Base-by-base conservation (phyloP, 2,888 invertebrate species). In the Mylabris sibirica region DNA sequence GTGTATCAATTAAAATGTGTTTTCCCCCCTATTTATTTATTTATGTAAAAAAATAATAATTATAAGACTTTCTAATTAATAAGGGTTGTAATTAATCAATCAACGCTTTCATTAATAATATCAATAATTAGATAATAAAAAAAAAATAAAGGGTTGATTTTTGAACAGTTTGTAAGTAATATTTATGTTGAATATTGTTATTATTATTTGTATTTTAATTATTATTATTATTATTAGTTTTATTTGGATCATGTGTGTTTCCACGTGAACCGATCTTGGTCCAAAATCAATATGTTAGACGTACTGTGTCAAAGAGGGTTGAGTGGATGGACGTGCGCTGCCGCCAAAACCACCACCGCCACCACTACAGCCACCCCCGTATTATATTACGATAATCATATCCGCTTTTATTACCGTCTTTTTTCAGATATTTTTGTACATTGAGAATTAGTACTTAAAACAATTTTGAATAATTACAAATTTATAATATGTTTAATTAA, bases 1-100 rank as follows among this genome's bases (percentile, higher is more conserved):
- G 74, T n/a, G n/a, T 67, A 64, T 66, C 53, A 22, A 49, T 17
- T 49, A 17, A 44, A 44, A n/a, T 12, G 38, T 14, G 8, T 30
- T 30, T 30, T 30, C 8, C 30, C 30, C 30, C 8, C 30, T 30
- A 30, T 30, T 30, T 30, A 30, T 30, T 30, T 30, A 30, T 30
- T 30, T 30, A 30, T 30, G 30, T 8, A 4, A 30, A 8, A 30
- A 30, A 30, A 30, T n/a, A 30, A 30, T 30, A 30, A 6, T 30
- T 30, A 30, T 30, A 6, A 6, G 8, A 30, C 30, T 30, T 30
- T 30, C 30, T 30, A 30, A 6, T 30, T 30, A n/a, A n/a, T n/a
- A n/a, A n/a, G n/a, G n/a, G n/a, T n/a, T n/a, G n/a, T n/a, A n/a
- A n/a, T n/a, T n/a, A n/a, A n/a, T n/a, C n/a, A n/a, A 30, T 30